Percentiles rank a stretch among this genome's conserved stretches.
Conservation (phyloP, 53 echinoderm and acorn worm species). For the Zoroaster sp. region DNA sequence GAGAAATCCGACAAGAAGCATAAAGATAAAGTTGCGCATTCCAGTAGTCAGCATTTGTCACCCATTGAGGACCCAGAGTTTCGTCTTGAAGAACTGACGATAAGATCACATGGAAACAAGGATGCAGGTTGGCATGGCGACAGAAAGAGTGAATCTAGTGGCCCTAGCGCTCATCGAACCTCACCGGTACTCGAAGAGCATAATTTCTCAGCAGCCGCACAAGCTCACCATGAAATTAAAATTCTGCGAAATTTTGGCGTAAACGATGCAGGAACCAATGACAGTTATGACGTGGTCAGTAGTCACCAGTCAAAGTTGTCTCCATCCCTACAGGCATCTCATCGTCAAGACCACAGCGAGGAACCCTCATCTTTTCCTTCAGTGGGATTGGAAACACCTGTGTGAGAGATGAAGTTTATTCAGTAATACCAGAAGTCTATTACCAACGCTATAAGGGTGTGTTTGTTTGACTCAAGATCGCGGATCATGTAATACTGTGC, state of each 20-base stretch:
- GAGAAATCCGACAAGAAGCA: constrained; percentile 46
- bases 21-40: constrained; percentile 43
- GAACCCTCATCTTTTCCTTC: not conserved
- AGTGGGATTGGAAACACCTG: constrained; percentile 23
- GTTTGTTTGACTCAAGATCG: too few species aligned
- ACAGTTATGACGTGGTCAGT: not conserved
- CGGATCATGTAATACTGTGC: too few species aligned
- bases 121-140: not conserved
- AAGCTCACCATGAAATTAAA: not conserved
- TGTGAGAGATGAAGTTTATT: not conserved
- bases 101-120: not conserved
- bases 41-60: not conserved
- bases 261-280: not conserved
- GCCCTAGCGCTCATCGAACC: too few species aligned
- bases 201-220: not conserved
- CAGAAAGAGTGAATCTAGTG: too few species aligned
- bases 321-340: not conserved
- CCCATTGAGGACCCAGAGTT: not conserved
- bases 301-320: not conserved
- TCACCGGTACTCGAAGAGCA: not conserved
- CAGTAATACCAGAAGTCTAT: too few species aligned
- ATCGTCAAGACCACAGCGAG: not conserved
- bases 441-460: too few species aligned
- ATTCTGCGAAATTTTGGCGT: not conserved
- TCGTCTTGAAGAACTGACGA: not conserved